phyloP scores from a whole-genome alignment of 2,113 vertebrate genomes.

The Chaetura pelagica region DNA sequence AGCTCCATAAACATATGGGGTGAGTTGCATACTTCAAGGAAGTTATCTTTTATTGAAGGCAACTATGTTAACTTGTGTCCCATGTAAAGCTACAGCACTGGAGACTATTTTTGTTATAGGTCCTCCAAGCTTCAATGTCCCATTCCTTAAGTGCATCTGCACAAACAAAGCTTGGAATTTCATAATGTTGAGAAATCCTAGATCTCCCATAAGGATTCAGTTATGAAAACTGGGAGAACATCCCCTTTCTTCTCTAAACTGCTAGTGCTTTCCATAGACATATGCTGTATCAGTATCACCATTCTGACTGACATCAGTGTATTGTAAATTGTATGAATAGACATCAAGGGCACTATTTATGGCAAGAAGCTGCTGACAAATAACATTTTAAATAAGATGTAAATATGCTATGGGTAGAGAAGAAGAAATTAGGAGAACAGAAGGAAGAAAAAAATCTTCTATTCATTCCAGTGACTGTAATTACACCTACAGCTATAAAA shows the following conservation, averaged over 20 bases:
- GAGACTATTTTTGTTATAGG: not conserved
- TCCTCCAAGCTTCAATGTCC: not conserved
- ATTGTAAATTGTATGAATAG: not conserved
- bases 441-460: not conserved
- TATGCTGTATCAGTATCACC: not conserved
- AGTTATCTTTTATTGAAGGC: not conserved
- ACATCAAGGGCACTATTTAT: not conserved
- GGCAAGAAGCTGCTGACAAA: not conserved
- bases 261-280: not conserved
- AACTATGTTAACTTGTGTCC: conserved; percentile 8
- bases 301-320: not conserved
- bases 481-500: not conserved
- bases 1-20: not conserved
- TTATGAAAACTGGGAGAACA: not conserved
- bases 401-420: not conserved
- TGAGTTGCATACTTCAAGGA: not conserved
- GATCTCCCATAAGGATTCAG: not conserved
- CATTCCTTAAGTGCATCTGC: not conserved
- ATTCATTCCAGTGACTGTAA: not conserved
- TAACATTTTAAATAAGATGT: not conserved
- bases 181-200: not conserved
- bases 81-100: not conserved
- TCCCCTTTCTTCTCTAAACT: not conserved
- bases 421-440: not conserved
- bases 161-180: not conserved